These are phyloP conservation scores for Odontesthes bonariensis DNA, from an alignment of 2,113 vertebrate genomes.

Conservation along the genomic window DNA sequence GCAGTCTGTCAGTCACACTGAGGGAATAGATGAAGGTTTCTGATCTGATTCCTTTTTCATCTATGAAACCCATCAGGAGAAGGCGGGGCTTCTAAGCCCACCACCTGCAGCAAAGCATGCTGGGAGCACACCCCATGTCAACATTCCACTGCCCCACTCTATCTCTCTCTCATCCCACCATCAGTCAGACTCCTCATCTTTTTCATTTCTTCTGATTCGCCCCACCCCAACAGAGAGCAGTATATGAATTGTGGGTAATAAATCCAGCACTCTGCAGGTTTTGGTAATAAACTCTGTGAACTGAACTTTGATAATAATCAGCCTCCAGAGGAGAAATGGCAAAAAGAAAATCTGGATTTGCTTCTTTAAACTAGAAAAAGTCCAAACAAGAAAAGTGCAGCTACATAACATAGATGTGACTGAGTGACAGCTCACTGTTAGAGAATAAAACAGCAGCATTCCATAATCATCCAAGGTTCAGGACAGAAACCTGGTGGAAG, in stretches of 20 bases:
- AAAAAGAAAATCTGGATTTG: constrained; percentile 16
- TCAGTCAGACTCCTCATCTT: constrained; percentile 35
- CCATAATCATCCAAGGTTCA: too few relatives aligned
- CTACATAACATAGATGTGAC: not conserved
- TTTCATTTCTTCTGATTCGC: constrained; percentile 26
- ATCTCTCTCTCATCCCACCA: constrained; percentile 27
- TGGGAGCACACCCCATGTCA: constrained; percentile 30
- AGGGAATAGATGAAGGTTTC: constrained; percentile 42
- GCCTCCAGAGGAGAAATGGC: constrained; percentile 22
- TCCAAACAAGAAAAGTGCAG: not conserved
- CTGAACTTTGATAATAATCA: constrained; percentile 58
- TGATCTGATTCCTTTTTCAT: constrained; percentile 30
- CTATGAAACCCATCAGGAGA: constrained; percentile 15
- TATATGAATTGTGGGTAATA: constrained; percentile 74
- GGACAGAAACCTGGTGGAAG: too few relatives aligned
- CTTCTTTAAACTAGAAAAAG: constrained; percentile 11
- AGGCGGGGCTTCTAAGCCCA: constrained; percentile 37
- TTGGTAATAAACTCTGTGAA: constrained; percentile 67
- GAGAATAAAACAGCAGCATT: too few relatives aligned
- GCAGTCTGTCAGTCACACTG: constrained; percentile 30
- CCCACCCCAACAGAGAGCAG: constrained; percentile 47
- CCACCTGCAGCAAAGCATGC: constrained; percentile 30
- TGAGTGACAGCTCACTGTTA: not conserved
- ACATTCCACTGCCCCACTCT: not conserved
- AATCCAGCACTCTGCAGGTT: constrained; percentile 62